Base-by-base conservation (phyloP, 2,113 vertebrate genomes). In the Morone chrysops region DNA sequence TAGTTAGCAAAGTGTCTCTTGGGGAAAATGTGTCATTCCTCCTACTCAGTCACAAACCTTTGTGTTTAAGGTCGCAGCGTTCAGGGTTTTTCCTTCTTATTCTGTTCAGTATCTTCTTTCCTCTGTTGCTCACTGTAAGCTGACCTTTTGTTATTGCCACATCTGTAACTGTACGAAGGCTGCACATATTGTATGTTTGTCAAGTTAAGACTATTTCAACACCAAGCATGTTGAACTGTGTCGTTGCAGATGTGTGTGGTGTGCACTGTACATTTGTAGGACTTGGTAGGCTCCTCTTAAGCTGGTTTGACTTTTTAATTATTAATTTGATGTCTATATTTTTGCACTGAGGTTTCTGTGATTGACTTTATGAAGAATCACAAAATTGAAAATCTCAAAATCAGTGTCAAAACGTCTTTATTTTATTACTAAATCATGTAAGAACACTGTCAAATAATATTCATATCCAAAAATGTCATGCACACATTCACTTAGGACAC, bases 41-140 rank as follows among this genome's bases (percentile, higher is more conserved):
- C 87, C 87, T 47, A 81, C 84, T 78, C 81, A 56, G 68, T 77
- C 51, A 67, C 43, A 82, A 70, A 36, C 9, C 4, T n/a, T 6
- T 10, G n/a, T 22, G 61, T 56, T 48, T 8, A 73, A 80, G n/a
- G 68, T 60, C 61, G 11, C 9, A 13, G 51, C n/a, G 43, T 16
- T 57, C 3, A 43, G 10, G 66, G 13, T 38, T 62, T 59, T 4
- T 22, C 18, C 41, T 47, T 75, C 51, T 8, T 47, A 17, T n/a
- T n/a, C 40, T 56, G 4, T 25, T 20, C 38, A 38, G 3, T 13
- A 5, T 38, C 18, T 18, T 25, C 53, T 3, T 36, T 50, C 5
- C 13, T 40, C 25, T 25, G 3, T 10, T 31, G 45, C 22, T 56
- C 22, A n/a, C 22, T 50, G 2, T n/a, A 43, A 53, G 38, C 36